These are phyloP conservation scores for Lepetodrilus schrolli DNA, from an alignment of 2,888 invertebrate species.

Conservation along the genomic window DNA sequence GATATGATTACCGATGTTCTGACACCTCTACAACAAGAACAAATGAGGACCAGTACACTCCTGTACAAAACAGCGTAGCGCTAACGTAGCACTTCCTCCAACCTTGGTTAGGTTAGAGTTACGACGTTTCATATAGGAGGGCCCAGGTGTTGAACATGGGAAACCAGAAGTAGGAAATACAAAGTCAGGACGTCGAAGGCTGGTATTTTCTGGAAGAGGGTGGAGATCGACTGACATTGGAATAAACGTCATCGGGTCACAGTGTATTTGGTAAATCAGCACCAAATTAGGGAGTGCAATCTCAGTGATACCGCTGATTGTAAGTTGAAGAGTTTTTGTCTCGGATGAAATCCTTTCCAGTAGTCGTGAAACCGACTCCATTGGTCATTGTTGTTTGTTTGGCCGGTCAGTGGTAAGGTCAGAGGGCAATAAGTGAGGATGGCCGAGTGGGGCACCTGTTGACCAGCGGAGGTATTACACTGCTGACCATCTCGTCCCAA, in stretches of 20 bases:
- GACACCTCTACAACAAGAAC: not conserved
- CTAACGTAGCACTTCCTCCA: too few species aligned
- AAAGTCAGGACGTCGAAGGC: too few species aligned
- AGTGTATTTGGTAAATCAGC: not conserved
- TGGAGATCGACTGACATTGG: too few species aligned
- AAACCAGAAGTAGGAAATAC: too few species aligned
- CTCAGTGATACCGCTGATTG: not conserved
- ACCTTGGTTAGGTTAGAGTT: too few species aligned
- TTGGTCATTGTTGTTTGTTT: conserved; percentile 14
- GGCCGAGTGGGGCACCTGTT: not conserved
- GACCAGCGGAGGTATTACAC: not conserved
- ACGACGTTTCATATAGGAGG: too few species aligned
- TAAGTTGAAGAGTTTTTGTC: not conserved
- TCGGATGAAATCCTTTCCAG: conserved; percentile 15
- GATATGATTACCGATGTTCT: not conserved
- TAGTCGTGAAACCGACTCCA: conserved; percentile 16
- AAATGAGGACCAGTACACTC: not conserved
- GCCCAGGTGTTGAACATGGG: too few species aligned
- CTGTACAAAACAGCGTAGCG: too few species aligned
- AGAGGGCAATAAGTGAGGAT: conserved; percentile 12
- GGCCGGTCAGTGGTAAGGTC: conserved; percentile 19
- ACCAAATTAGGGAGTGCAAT: not conserved
- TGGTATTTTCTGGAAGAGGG: not conserved
- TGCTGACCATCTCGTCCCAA: not conserved
- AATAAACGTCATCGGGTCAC: too few species aligned